A percentile compares a stretch with the other conserved stretches of the same genome.
Evolutionary conservation across 2,797 vertebrate species (phyloP).

Genomic region (Pseudopleuronectes americanus): DNA sequence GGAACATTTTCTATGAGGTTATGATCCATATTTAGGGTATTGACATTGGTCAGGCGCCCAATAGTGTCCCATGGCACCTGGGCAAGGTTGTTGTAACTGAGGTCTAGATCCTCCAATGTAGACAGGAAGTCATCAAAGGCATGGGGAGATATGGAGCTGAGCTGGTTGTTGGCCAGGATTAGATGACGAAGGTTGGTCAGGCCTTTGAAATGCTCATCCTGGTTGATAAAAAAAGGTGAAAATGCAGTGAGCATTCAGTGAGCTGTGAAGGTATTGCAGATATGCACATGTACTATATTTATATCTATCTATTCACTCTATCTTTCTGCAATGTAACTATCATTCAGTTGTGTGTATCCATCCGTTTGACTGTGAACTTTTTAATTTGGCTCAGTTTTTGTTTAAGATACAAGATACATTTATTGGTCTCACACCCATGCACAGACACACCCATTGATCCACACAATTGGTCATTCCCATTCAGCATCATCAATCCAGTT

Average conservation of each 20-base stretch:
- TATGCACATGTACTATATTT: neutral
- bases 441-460: neutral
- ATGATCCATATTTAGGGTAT: conserved; percentile 91
- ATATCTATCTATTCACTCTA: neutral
- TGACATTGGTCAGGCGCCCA: conserved; percentile 86
- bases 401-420: too few relatives aligned
- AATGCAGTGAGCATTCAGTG: conserved; percentile 1
- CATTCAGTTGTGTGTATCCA: neutral
- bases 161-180: conserved; percentile 91
- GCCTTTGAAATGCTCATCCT: conserved; percentile 90
- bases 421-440: too few relatives aligned
- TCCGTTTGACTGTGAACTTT: neutral
- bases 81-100: conserved; percentile 91
- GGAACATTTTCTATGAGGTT: conserved; percentile 91
- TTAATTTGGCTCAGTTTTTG: neutral
- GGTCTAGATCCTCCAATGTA: conserved; percentile 89
- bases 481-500: conserved; percentile 2
- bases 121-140: conserved; percentile 89
- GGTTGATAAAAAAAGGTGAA: conserved; percentile 11
- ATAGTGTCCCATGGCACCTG: conserved; percentile 90
- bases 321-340: neutral
- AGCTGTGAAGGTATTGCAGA: neutral
- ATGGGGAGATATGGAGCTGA: conserved; percentile 85
- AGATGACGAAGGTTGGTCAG: conserved; percentile 89
- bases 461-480: conserved; percentile 2